Conservation (phyloP, 2,888 invertebrate species). For the Melinaea menophilus region DNA sequence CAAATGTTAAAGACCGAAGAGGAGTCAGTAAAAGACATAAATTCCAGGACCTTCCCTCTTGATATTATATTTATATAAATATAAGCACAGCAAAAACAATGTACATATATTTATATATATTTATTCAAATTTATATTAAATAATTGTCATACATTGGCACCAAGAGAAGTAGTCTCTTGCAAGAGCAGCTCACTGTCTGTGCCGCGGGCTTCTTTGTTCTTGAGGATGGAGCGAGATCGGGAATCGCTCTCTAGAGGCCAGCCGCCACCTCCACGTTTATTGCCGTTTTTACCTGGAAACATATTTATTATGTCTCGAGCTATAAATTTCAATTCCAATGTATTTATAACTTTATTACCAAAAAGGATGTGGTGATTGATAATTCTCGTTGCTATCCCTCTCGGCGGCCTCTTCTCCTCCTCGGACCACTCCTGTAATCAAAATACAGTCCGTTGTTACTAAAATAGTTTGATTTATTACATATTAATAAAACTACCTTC, state of each 20-base stretch:
- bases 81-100: not conserved
- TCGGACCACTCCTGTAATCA: slow-evolving; percentile 68
- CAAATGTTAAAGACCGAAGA: no score
- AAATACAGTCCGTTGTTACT: slow-evolving; percentile 4
- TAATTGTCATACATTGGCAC: slow-evolving; percentile 61
- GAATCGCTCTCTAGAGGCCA: slow-evolving; percentile 68
- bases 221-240: slow-evolving; percentile 71
- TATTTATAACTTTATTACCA: slow-evolving; percentile 46
- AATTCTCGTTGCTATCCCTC: slow-evolving; percentile 76
- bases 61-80: no score
- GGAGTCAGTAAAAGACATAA: no score
- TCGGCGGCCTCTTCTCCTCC: slow-evolving; percentile 73
- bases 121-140: not conserved
- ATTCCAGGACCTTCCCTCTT: no score
- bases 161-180: slow-evolving; percentile 71
- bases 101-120: no score
- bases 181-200: slow-evolving; percentile 75
- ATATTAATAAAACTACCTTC: no score
- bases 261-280: slow-evolving; percentile 60
- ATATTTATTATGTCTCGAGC: not conserved
- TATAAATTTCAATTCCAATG: not conserved
- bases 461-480: no score
- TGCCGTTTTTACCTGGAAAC: slow-evolving; percentile 70
- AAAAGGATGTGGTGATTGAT: slow-evolving; percentile 76
- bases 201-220: slow-evolving; percentile 74